Percentiles rank a stretch among this genome's conserved stretches.
Conservation (phyloP, 2,888 invertebrate species). For the Bellardia bayeri region DNA sequence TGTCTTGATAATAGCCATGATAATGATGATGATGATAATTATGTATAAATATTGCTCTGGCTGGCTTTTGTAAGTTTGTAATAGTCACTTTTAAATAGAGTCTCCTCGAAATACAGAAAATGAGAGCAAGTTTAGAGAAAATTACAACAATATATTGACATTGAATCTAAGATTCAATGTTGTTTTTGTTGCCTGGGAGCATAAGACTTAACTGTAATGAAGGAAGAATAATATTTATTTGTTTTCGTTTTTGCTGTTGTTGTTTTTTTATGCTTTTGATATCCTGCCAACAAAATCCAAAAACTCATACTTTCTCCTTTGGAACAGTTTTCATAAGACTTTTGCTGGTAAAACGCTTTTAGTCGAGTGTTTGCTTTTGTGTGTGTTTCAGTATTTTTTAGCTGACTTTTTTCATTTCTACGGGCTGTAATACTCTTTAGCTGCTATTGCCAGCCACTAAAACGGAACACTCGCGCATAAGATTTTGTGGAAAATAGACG, state of each 20-base stretch:
- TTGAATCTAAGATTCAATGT: constrained; percentile 79
- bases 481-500: constrained; percentile 75
- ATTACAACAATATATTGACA: constrained; percentile 79
- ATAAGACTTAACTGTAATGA: constrained; percentile 55
- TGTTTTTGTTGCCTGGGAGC: constrained; percentile 71
- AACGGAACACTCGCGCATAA: constrained; percentile 76
- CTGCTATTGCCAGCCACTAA: constrained; percentile 53
- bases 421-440: constrained; percentile 60
- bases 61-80: constrained; percentile 61
- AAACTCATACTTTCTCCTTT: constrained; percentile 66
- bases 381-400: constrained; percentile 34
- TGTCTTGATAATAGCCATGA: constrained; percentile 45
- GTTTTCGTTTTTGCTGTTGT: constrained; percentile 36
- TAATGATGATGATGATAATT: constrained; percentile 45
- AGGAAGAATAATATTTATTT: constrained; percentile 29
- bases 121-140: constrained; percentile 80
- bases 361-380: neutral
- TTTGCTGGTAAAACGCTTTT: constrained; percentile 44
- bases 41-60: constrained; percentile 29
- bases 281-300: constrained; percentile 69
- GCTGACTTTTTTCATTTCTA: constrained; percentile 33
- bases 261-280: constrained; percentile 58
- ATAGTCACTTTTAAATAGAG: constrained; percentile 46
- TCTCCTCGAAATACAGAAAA: constrained; percentile 64
- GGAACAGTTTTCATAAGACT: constrained; percentile 31